These are phyloP conservation scores for Eretmocerus hayati DNA, from an alignment of 2,888 invertebrate species.

Conservation along the genomic window DNA sequence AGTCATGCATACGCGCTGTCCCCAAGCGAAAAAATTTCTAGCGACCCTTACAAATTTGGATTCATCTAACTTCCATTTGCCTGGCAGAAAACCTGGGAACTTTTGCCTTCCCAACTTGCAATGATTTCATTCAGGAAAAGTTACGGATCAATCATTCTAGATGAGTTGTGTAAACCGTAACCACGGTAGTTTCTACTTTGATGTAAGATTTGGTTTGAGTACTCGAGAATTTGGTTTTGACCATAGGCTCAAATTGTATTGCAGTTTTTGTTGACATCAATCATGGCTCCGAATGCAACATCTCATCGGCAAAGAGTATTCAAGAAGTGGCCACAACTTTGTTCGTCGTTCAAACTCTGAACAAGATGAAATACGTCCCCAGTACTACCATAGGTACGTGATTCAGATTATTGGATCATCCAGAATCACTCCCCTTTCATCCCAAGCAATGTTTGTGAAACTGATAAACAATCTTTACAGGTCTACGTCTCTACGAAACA, in stretches of 20 bases:
- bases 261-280: slow-evolving; percentile 44
- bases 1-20: too few species aligned
- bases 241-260: too few species aligned
- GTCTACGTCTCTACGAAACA: slow-evolving; percentile 41
- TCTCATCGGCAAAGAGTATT: slow-evolving; percentile 37
- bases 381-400: slow-evolving; percentile 42
- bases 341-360: slow-evolving; percentile 42
- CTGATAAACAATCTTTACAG: slow-evolving; percentile 12
- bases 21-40: too few species aligned
- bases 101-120: too few species aligned
- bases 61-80: too few species aligned
- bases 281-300: slow-evolving; percentile 44
- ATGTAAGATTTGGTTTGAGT: too few species aligned
- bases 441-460: not conserved
- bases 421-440: not conserved
- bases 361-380: slow-evolving; percentile 43
- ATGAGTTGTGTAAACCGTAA: too few species aligned
- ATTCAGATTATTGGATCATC: not conserved
- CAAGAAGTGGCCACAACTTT: slow-evolving; percentile 45
- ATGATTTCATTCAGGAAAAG: too few species aligned
- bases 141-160: too few species aligned
- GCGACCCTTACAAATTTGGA: too few species aligned
- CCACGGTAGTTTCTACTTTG: too few species aligned
- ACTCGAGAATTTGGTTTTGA: not conserved
- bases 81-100: too few species aligned